Evolutionary conservation across 2,888 invertebrate genomes (phyloP), one percentile per base, ranked within the genome.

Genomic region (Cerceris ruficornis): DNA sequence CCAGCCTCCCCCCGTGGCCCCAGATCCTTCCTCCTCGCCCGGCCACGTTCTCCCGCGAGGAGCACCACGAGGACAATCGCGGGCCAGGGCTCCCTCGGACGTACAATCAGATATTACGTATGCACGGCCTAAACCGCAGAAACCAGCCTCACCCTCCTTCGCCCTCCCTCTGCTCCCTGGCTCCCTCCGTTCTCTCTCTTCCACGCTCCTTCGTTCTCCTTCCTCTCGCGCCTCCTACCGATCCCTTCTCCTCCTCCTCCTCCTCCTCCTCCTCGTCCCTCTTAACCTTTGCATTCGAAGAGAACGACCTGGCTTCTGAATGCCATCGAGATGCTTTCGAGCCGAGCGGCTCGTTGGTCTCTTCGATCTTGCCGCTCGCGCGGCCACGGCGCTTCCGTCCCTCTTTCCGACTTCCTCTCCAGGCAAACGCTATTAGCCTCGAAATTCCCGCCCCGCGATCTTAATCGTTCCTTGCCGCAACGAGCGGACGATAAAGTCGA

Each of bases 51-150:
- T 68, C 65, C 46, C 76, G 70, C 77, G 65, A 59, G 76, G 75
- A 69, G 70, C 61, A 77, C 76, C 76, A 78, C 84, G 77, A 69
- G 87, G 83, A 86, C 85, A 85, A 88, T 88, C 85, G 83, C 83
- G 78, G 77, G 69, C 55, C 61, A 80, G 78, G 77, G 75, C 81
- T 86, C 86, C 81, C 82, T 86, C 85, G 85, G 86, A 87, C 85
- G 86, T 87, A 86, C 86, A 90, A 91, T 90, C 90, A 89, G 90
- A 91, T 90, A 90, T 91, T 91, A 91, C 88, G 89, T 90, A 90
- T 90, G 90, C 90, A 90, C 86, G 86, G 86, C 83, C 88, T 85
- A 90, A 90, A 87, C 88, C 85, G 80, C 82, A 87, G 86, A 88
- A 87, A 88, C 83, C 87, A 84, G 75, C 81, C 85, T 84, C 80